A percentile compares a stretch with the other conserved stretches of the same genome.
phyloP scores from a whole-genome alignment of 2,113 vertebrate species.

The Chitala chitala region DNA sequence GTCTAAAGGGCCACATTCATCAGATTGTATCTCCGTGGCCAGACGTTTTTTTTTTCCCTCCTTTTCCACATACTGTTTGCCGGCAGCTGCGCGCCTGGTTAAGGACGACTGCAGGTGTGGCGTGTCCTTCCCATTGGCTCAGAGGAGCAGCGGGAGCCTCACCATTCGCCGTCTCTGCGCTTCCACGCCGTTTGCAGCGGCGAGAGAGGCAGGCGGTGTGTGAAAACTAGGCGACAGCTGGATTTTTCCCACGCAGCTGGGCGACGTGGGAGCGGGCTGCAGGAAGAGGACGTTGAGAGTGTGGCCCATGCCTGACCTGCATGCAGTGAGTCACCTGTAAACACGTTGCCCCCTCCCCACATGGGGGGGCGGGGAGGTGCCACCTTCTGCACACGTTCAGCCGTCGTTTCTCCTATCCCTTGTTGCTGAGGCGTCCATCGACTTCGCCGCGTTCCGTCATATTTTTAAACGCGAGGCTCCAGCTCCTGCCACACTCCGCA shows the following conservation, averaged over 20 bases:
- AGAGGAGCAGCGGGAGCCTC: neutral
- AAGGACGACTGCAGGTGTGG: neutral
- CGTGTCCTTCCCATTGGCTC: neutral
- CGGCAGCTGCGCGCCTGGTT: neutral
- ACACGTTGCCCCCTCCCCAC: neutral
- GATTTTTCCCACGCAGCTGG: neutral
- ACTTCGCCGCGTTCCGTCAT: neutral
- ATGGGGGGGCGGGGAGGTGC: neutral
- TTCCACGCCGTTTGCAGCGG: neutral
- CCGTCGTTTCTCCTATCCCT: neutral
- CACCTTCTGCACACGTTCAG: neutral
- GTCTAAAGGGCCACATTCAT: constrained; percentile 32
- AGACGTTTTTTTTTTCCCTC: constrained; percentile 37
- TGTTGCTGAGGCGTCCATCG: neutral
- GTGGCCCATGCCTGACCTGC: constrained; percentile 4
- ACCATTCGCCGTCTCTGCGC: no score
- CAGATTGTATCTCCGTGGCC: constrained; percentile 49
- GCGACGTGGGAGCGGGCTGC: neutral
- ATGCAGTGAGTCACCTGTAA: neutral
- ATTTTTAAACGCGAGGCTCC: neutral
- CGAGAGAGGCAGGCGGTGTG: constrained; percentile 11
- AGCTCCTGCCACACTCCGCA: neutral
- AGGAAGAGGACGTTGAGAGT: constrained; percentile 10
- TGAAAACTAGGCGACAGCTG: neutral
- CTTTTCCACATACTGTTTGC: neutral